Conservation (phyloP, 2,888 invertebrate genomes). For the Lasioglossum villosulum region DNA sequence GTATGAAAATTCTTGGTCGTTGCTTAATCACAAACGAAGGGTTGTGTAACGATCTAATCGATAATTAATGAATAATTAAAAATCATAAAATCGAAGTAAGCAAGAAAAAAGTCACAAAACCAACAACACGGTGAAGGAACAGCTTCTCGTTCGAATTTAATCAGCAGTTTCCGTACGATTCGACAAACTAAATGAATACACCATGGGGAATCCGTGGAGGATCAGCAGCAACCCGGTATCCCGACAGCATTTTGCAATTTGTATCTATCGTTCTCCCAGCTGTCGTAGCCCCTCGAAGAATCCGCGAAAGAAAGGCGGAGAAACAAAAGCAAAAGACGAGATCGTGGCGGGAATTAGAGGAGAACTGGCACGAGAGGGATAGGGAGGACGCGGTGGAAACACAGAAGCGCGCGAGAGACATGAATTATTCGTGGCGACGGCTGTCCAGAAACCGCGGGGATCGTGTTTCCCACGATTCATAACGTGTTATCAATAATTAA, state of each 20-base stretch:
- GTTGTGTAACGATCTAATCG: too few species aligned
- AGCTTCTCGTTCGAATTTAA: background rate
- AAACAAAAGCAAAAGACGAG: slow-evolving; percentile 38
- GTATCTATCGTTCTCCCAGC: slow-evolving; percentile 58
- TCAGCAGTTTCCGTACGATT: background rate
- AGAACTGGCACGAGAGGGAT: background rate
- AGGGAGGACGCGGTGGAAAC: slow-evolving; percentile 5
- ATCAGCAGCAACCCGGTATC: slow-evolving; percentile 6
- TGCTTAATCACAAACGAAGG: background rate
- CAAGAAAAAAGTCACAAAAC: background rate
- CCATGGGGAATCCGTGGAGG: background rate
- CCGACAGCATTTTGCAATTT: slow-evolving; percentile 57
- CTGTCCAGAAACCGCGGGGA: slow-evolving; percentile 70
- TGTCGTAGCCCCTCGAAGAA: slow-evolving; percentile 39
- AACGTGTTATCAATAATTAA: slow-evolving; percentile 79
- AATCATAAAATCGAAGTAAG: background rate
- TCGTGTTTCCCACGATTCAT: slow-evolving; percentile 76
- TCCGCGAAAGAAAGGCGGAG: slow-evolving; percentile 46
- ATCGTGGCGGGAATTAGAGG: slow-evolving; percentile 8
- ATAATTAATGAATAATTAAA: too few species aligned
- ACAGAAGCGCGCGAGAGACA: slow-evolving; percentile 61
- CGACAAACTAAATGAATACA: background rate
- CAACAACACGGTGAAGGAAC: background rate
- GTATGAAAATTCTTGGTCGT: background rate
- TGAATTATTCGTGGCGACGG: slow-evolving; percentile 75